Conservation (phyloP, 2,888 invertebrate species). For the Geophilus truncorum region DNA sequence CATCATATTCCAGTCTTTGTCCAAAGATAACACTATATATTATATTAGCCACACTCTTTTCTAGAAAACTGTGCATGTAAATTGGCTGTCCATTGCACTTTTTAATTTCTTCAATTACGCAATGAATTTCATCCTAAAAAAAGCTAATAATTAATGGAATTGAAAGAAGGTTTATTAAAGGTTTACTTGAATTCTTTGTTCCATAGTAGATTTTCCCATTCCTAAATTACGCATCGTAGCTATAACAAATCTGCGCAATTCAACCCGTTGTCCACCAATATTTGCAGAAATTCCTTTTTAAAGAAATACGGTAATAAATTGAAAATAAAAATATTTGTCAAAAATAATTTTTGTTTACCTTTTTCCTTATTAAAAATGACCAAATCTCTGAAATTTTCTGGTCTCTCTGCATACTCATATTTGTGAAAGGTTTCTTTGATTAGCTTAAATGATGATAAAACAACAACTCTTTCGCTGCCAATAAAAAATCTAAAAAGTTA, state of each 20-base stretch:
- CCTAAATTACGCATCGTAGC: not conserved
- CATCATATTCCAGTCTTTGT: not conserved
- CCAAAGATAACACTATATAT: not conserved
- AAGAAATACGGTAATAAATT: too few species aligned
- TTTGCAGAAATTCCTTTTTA: too few species aligned
- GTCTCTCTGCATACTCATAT: not conserved
- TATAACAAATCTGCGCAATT: not conserved
- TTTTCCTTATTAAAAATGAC: not conserved
- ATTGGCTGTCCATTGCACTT: not conserved
- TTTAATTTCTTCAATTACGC: not conserved
- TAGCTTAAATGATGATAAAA: not conserved
- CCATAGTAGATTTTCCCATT: not conserved
- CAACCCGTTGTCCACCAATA: not conserved
- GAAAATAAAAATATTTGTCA: not conserved
- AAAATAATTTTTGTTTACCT: not conserved
- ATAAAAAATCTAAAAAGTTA: not conserved
- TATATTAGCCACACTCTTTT: not conserved
- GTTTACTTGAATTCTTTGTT: not conserved
- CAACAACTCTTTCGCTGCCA: not conserved
- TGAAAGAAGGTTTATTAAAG: not conserved
- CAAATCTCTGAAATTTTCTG: not conserved
- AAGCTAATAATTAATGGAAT: not conserved
- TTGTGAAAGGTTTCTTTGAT: not conserved
- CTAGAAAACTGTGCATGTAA: not conserved
- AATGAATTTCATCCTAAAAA: not conserved